phyloP scores from a whole-genome alignment of 2,797 vertebrate species.

The Enteromius argenteus region DNA sequence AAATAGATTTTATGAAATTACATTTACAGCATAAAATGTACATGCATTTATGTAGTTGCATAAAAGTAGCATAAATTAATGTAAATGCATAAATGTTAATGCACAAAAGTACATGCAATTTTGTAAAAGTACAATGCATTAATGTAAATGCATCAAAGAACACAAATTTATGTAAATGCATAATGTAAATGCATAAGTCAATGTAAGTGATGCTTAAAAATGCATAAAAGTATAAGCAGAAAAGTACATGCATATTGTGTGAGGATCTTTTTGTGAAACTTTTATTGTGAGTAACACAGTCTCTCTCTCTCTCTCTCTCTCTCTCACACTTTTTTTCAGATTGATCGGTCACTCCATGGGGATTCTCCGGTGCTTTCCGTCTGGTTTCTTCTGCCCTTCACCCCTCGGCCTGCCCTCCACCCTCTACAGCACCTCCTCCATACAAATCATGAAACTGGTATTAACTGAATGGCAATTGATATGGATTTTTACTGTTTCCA shows the following conservation, averaged over 20 bases:
- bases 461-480: constrained; percentile 97
- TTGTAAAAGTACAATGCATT: neutral
- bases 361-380: constrained; percentile 90
- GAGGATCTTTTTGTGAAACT: neutral
- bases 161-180: neutral
- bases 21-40: neutral
- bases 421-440: constrained; percentile 80
- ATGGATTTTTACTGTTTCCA: constrained; percentile 97
- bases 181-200: neutral
- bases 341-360: constrained; percentile 96
- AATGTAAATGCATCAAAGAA: neutral
- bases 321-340: constrained; percentile 73
- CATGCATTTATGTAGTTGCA: neutral
- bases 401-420: constrained; percentile 72
- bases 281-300: neutral
- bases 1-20: neutral
- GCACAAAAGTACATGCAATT: neutral
- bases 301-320: constrained; percentile 16
- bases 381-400: constrained; percentile 82
- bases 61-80: neutral
- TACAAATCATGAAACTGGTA: constrained; percentile 93
- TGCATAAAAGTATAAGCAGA: neutral
- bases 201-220: neutral
- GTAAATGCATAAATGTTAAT: no score
- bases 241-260: neutral